Evolutionary conservation across 2,888 invertebrate genomes (phyloP).

Genomic region (Parascotia fuliginaria): DNA sequence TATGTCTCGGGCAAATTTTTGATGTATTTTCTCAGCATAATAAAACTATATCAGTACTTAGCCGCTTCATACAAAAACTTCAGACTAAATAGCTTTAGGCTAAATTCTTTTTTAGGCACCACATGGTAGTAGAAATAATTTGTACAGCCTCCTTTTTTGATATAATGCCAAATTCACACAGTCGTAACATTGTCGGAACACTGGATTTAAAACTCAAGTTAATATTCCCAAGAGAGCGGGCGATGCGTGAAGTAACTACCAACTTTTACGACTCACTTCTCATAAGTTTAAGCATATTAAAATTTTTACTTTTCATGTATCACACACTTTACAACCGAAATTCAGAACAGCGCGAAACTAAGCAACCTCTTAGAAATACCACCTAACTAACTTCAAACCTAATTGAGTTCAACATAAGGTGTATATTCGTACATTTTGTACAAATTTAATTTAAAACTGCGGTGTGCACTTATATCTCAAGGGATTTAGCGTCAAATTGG

Average conservation of each 20-base stretch:
- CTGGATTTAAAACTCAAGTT: neutral
- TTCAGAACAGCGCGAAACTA: slow-evolving; percentile 45
- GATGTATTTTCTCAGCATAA: too few species aligned
- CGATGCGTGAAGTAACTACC: neutral
- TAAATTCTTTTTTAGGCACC: too few species aligned
- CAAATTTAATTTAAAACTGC: slow-evolving; percentile 74
- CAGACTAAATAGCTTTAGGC: too few species aligned
- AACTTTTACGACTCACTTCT: slow-evolving; percentile 30
- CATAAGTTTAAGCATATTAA: slow-evolving; percentile 19
- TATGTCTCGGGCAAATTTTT: too few species aligned
- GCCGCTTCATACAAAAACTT: too few species aligned
- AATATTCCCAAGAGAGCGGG: slow-evolving; percentile 1
- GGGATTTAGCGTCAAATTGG: slow-evolving; percentile 77
- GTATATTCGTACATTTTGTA: slow-evolving; percentile 46
- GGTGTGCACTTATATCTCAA: slow-evolving; percentile 65
- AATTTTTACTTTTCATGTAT: slow-evolving; percentile 41
- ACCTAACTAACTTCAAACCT: slow-evolving; percentile 38
- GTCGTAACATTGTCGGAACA: neutral
- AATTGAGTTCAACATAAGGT: slow-evolving; percentile 37
- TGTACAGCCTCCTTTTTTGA: neutral
- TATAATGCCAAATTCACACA: neutral
- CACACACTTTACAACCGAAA: slow-evolving; percentile 42
- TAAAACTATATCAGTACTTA: too few species aligned
- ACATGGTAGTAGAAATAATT: too few species aligned
- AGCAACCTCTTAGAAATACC: slow-evolving; percentile 39